Evolutionary conservation across 1,140 invertebrate genomes (phyloP), one percentile per base, ranked within the genome.

Genomic region (Drosophila miranda): DNA sequence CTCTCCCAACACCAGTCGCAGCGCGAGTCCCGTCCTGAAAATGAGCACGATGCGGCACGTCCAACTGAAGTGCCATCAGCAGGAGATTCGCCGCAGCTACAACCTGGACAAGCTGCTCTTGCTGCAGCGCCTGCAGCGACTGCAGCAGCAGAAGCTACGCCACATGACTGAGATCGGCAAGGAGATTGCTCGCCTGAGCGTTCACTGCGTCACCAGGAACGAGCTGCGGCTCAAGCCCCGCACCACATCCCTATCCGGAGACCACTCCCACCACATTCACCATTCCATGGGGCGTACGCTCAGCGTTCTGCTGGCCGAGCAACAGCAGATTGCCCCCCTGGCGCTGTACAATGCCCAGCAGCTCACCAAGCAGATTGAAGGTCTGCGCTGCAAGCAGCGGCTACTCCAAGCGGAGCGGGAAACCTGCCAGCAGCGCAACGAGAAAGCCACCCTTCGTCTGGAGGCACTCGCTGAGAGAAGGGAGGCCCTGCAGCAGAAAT

Each of bases 31-130:
- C 0, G 67, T 87, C 21, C 41, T 74, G 1, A 50, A 46, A 6
- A 83, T 77, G 75, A 80, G 70, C 41, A 89, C 63, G 0, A 78
- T 77, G 52, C 87, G 90, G n/a, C 86, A 87, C 53, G 62, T 70
- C 7, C 58, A 79, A 26, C 54, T 90, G 2, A 92, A 91, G 73
- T 93, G 81, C 68, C 57, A 71, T 6, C 61, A 26, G 16, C 92
- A 91, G 1, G 95, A 96, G 83, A 92, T 96, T 44, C 93, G 93
- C 50, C 93, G 93, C 1, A 96, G 95, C 84, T 97, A 97, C 81
- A 95, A 94, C 16, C 92, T 96, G 8, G 93, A 93, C 16, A 95
- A 95, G 70, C 90, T 98, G 6, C 92, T 91, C 2, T 45, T 66
- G 53, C 41, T 91, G 41, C 90, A 91, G 64, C 82, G 79, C 8